Conservation (phyloP, 2,113 vertebrate species). For the Peromyscus polionotus region DNA sequence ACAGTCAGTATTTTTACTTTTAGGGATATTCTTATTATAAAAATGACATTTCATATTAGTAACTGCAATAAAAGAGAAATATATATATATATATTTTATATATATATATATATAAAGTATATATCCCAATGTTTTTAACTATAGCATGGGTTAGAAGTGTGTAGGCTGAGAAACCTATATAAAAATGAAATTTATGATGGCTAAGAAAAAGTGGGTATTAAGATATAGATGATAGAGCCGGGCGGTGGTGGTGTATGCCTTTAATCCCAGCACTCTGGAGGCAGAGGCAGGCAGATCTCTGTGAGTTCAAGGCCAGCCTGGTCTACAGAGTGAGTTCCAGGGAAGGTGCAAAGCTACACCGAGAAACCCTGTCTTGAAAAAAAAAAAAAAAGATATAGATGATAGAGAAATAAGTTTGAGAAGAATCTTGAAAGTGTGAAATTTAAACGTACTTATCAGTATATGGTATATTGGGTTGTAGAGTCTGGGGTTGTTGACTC, state of each 20-base stretch:
- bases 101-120: neutral
- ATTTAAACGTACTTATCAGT: neutral
- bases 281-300: too few species aligned
- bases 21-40: neutral
- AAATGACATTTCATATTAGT: neutral
- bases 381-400: neutral
- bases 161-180: neutral
- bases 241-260: too few species aligned
- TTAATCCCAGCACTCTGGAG: too few species aligned
- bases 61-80: conserved; percentile 2
- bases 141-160: neutral
- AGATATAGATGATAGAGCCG: neutral
- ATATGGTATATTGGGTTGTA: neutral
- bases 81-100: too few species aligned
- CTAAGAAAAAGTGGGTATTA: neutral
- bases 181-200: neutral
- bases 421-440: neutral
- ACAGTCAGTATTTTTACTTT: neutral
- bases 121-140: neutral
- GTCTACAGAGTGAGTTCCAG: too few species aligned
- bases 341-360: too few species aligned
- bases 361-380: too few species aligned
- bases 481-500: neutral
- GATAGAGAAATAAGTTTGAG: neutral
- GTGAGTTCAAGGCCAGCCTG: too few species aligned